Conservation (phyloP, 2,113 vertebrate species). For the Ptyas mucosa region DNA sequence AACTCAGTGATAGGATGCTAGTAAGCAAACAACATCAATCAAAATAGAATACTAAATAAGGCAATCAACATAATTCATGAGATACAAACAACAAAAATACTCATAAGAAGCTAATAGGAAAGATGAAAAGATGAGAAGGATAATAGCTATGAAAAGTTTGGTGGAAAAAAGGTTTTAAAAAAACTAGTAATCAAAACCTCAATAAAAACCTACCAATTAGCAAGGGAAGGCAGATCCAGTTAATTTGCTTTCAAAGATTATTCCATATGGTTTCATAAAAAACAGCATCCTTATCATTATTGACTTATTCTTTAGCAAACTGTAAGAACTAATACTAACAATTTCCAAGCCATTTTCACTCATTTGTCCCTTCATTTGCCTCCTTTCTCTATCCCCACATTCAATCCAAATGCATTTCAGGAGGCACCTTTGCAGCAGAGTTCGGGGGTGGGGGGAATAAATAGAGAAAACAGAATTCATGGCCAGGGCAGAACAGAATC, state of each 20-base stretch:
- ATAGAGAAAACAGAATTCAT: background rate
- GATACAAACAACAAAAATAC: no score
- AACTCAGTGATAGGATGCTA: no score
- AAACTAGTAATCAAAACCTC: conserved; percentile 4
- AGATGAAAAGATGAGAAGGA: no score
- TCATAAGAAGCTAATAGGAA: no score
- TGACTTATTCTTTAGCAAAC: background rate
- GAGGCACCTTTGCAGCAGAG: background rate
- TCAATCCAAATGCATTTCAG: background rate
- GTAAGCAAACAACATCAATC: no score
- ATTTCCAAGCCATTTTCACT: background rate
- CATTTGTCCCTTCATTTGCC: background rate
- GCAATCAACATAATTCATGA: no score
- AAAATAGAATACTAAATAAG: no score
- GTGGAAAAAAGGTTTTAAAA: conserved; percentile 45
- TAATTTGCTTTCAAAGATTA: conserved; percentile 35
- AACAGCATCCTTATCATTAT: background rate
- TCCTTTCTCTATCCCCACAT: background rate
- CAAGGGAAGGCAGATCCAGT: conserved; percentile 55
- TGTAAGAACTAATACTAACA: background rate
- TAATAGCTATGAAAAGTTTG: conserved; percentile 43
- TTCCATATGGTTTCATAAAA: background rate
- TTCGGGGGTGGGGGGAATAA: background rate
- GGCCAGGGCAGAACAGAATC: background rate
- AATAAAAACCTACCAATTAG: conserved; percentile 55